Conservation (phyloP, 1,140 invertebrate genomes). For the Laupala kohalensis region DNA sequence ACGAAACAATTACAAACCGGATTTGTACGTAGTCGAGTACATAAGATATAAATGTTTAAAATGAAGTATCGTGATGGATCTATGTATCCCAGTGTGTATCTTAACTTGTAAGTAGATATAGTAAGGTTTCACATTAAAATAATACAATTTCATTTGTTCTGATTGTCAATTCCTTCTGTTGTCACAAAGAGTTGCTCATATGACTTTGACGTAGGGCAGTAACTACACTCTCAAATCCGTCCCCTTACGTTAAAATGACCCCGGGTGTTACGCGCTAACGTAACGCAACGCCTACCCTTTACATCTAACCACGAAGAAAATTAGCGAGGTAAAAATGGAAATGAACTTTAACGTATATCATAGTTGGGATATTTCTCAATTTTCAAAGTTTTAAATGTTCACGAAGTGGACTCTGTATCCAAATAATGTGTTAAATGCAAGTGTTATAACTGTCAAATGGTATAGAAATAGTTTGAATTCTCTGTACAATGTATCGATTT, state of each 20-base stretch:
- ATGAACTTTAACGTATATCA: too few species aligned
- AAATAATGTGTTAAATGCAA: too few species aligned
- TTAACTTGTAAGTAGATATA: not conserved
- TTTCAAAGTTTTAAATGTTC: too few species aligned
- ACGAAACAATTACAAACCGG: too few species aligned
- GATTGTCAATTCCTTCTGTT: not conserved
- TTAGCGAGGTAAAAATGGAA: not conserved
- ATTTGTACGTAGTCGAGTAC: not conserved
- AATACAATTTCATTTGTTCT: not conserved
- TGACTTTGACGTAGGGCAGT: too few species aligned
- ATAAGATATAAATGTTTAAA: not conserved
- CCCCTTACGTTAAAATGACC: not conserved
- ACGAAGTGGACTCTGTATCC: too few species aligned
- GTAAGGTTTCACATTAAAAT: not conserved
- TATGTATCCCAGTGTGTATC: not conserved
- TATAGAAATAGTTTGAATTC: too few species aligned
- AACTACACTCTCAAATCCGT: too few species aligned
- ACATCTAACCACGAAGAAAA: not conserved
- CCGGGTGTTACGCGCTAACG: not conserved
- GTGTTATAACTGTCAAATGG: too few species aligned
- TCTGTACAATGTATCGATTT: not conserved
- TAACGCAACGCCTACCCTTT: not conserved
- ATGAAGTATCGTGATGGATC: not conserved
- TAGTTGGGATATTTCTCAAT: too few species aligned
- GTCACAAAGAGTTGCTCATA: not conserved